Conservation (phyloP, 2,113 vertebrate species). For the Syrrhaptes paradoxus region DNA sequence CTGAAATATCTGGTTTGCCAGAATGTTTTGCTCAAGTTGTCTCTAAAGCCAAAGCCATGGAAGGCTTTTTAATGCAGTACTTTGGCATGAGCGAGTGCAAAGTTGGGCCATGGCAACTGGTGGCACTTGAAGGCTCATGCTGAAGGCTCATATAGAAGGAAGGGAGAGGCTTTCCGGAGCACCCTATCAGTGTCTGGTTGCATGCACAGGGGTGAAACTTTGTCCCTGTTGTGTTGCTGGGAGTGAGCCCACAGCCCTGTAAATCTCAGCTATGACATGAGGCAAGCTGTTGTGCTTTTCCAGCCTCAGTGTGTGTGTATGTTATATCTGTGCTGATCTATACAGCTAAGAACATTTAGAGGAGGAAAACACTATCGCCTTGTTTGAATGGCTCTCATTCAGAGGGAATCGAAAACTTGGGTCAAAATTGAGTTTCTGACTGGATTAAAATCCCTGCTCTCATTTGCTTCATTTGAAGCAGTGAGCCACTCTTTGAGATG, state of each 20-base stretch:
- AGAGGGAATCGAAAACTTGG: neutral
- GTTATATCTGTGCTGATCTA: neutral
- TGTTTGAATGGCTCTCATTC: neutral
- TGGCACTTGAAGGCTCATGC: neutral
- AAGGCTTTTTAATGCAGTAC: neutral
- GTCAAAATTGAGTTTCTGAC: neutral
- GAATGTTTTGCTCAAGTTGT: neutral
- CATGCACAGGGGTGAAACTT: neutral
- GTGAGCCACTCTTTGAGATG: neutral
- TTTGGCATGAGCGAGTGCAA: neutral
- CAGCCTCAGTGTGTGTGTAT: neutral
- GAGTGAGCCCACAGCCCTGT: neutral
- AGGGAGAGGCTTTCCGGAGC: neutral
- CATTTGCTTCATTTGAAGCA: neutral
- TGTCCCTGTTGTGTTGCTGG: neutral
- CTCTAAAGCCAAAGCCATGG: neutral
- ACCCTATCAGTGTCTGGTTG: fast-evolving
- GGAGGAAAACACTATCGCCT: neutral
- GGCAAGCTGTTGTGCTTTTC: neutral
- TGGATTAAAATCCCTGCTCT: neutral
- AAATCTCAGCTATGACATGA: neutral
- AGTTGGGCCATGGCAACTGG: neutral
- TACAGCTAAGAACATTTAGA: neutral
- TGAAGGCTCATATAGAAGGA: neutral
- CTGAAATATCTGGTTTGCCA: neutral